Evolutionary conservation across 2,888 invertebrate species (phyloP), one percentile per base, ranked within the genome.

Genomic region (Epistrophella euchroma): DNA sequence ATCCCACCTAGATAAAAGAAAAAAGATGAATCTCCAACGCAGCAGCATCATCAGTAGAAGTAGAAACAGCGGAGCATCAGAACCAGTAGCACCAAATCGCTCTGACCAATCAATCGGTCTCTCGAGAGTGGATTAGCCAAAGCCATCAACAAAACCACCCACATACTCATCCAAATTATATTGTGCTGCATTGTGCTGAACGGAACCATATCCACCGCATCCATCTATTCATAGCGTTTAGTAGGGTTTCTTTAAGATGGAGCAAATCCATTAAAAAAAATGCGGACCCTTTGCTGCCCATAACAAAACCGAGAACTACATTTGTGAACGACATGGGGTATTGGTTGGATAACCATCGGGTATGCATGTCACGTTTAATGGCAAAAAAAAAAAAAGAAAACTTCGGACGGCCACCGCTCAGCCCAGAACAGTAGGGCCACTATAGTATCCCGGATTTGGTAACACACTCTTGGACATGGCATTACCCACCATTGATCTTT

Each of bases 321-420:
- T 82, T 82, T 82, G 82, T 58, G 82, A 73, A 58, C 82, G 73
- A 77, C 86, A 74, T 74, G 73, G 73, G 77, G 76, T 74, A 70
- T 70, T 85, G 85, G 70, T 68, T 72, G 73, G 50, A 60, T 64
- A 73, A 58, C 74, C 28, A 71, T 82, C 74, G 32, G 70, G 15
- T 64, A 86, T 86, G 77, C 86, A 82, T 71, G 77, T 86, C 86
- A 86, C 86, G 86, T 86, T 86, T 86, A 86, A 78, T 86, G 74
- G 77, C 77, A 82, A 77, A 82, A 74, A 45, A 86, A 74, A 45
- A 86, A 45, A 28, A 85, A 56, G 72, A 73, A 74, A 84, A 60
- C 56, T 66, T 64, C 64, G 71, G 56, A 68, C 68, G 22, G 58
- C 50, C 43, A 70, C 43, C 28, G 25, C 47, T 17, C 52, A 45